phyloP scores from a whole-genome alignment of 2,797 vertebrate species.

The Chelon labrosus region DNA sequence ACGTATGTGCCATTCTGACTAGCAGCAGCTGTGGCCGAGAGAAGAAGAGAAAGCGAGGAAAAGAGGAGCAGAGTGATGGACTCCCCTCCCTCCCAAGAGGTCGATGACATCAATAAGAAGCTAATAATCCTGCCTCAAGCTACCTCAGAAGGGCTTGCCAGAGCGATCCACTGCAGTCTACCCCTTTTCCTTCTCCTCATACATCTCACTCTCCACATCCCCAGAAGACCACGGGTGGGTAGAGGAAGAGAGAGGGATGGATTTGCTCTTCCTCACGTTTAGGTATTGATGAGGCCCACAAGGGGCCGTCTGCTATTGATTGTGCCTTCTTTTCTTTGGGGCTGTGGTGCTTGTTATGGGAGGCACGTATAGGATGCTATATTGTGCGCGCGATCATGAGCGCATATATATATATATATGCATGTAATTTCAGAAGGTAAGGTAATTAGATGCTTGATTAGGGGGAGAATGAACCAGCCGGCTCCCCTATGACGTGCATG shows the following conservation, averaged over 20 bases:
- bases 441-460: slow-evolving; percentile 71
- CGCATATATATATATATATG: slow-evolving; percentile 13
- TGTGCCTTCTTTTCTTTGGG: slow-evolving; percentile 75
- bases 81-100: slow-evolving; percentile 75
- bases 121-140: slow-evolving; percentile 83
- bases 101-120: slow-evolving; percentile 86
- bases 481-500: slow-evolving; percentile 32
- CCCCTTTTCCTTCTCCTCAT: slow-evolving; percentile 66
- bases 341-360: slow-evolving; percentile 75
- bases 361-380: slow-evolving; percentile 70
- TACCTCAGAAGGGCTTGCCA: slow-evolving; percentile 74
- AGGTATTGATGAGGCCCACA: slow-evolving; percentile 79
- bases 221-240: slow-evolving; percentile 63
- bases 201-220: slow-evolving; percentile 64
- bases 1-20: slow-evolving; percentile 65
- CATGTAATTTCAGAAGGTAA: slow-evolving; percentile 52
- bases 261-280: slow-evolving; percentile 78
- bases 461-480: slow-evolving; percentile 41
- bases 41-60: slow-evolving; percentile 53
- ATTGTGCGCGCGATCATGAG: slow-evolving; percentile 27
- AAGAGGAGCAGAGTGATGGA: slow-evolving; percentile 69
- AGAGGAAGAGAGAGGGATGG: slow-evolving; percentile 44
- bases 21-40: slow-evolving; percentile 55
- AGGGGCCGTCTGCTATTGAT: slow-evolving; percentile 83
- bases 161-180: slow-evolving; percentile 71